Percentiles rank a stretch among this genome's conserved stretches.
Evolutionary conservation across 1,140 invertebrate genomes (phyloP).

Genomic region (Sesamia nonagrioides): DNA sequence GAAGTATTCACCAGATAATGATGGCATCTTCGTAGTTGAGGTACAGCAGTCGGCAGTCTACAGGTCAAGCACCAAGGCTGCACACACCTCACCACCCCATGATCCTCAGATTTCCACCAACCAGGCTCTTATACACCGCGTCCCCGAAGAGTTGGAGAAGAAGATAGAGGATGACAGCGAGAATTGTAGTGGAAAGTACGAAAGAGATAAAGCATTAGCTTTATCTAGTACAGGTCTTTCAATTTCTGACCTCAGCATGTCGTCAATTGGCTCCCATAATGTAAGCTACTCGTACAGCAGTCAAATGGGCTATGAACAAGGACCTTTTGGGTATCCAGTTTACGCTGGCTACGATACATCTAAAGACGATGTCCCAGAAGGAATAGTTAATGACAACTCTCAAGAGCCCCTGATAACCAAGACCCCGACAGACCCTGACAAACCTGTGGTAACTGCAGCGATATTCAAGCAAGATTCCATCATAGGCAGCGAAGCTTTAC

Average conservation of each 20-base stretch:
- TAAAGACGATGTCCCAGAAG: constrained; percentile 85
- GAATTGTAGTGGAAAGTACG: constrained; percentile 75
- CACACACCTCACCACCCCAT: constrained; percentile 72
- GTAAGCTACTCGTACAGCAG: constrained; percentile 93
- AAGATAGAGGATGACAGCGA: constrained; percentile 85
- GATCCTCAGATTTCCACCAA: constrained; percentile 85
- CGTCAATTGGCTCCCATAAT: constrained; percentile 90
- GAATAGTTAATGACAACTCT: constrained; percentile 78
- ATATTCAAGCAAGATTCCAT: constrained; percentile 89
- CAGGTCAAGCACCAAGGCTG: constrained; percentile 70
- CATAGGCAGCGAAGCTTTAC: constrained; percentile 80
- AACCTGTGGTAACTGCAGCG: constrained; percentile 90
- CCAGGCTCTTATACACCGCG: constrained; percentile 88
- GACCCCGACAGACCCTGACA: constrained; percentile 87
- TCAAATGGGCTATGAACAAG: constrained; percentile 92
- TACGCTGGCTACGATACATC: constrained; percentile 88
- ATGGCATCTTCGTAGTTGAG: constrained; percentile 93
- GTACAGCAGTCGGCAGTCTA: constrained; percentile 88
- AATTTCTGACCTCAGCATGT: constrained; percentile 92
- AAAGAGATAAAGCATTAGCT: constrained; percentile 76
- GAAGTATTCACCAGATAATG: constrained; percentile 91
- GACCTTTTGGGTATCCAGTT: constrained; percentile 90
- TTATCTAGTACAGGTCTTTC: constrained; percentile 91
- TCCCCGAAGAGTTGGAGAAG: constrained; percentile 82
- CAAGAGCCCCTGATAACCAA: constrained; percentile 83